These are phyloP conservation scores for Brachionus sp. DNA, from an alignment of 1,140 invertebrate genomes.

Conservation along the genomic window DNA sequence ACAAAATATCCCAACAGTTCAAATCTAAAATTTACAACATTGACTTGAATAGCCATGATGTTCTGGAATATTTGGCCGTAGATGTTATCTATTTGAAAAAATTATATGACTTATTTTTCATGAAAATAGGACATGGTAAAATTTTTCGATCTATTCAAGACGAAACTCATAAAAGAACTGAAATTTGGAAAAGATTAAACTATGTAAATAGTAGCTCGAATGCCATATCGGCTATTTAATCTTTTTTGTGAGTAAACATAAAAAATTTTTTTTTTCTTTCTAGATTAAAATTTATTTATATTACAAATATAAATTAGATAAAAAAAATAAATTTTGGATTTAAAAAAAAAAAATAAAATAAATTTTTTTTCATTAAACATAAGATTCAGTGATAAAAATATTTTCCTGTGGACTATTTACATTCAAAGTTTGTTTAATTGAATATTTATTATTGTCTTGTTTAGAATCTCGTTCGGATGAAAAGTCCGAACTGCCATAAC, in stretches of 20 bases:
- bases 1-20: slow-evolving; percentile 4
- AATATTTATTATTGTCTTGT: not conserved
- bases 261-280: not conserved
- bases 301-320: not conserved
- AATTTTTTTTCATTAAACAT: not conserved
- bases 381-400: not conserved
- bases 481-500: slow-evolving; percentile 37
- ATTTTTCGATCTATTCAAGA: not conserved
- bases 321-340: not conserved
- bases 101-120: not conserved
- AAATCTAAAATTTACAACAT: slow-evolving; percentile 13
- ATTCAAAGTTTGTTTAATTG: not conserved
- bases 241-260: not conserved
- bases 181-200: not conserved
- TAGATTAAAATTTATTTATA: not conserved
- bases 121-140: not conserved
- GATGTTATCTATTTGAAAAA: slow-evolving; percentile 19
- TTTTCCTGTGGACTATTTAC: not conserved
- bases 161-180: not conserved
- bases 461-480: slow-evolving; percentile 2
- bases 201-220: not conserved
- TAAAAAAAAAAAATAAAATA: not conserved
- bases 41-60: not conserved
- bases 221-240: slow-evolving; percentile 9
- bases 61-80: slow-evolving; percentile 1